These are phyloP conservation scores for Allobates femoralis DNA, from an alignment of 2,797 vertebrate species.

Conservation along the genomic window DNA sequence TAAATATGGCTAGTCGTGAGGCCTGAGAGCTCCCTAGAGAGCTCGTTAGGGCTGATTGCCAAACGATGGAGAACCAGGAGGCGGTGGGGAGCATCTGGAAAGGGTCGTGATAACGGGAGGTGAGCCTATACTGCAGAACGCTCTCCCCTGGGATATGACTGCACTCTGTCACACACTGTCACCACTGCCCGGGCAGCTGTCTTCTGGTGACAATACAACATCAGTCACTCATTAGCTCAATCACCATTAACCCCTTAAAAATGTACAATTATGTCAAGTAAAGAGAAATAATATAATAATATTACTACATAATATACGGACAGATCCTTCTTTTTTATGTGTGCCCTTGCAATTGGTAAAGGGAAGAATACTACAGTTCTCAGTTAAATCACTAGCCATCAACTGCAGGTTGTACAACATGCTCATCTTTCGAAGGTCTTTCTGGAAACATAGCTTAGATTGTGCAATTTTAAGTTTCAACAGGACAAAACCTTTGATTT, in stretches of 20 bases:
- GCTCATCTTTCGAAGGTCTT: not conserved
- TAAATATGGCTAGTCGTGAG: conserved; percentile 93
- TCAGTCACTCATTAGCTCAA: conserved; percentile 50
- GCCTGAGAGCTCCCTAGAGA: conserved; percentile 94
- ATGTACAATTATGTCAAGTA: conserved; percentile 15
- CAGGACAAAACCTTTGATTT: no score
- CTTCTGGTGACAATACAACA: conserved; percentile 73
- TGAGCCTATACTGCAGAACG: conserved; percentile 60
- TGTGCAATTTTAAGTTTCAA: no score
- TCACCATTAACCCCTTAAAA: conserved; percentile 32
- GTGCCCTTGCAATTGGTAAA: not conserved
- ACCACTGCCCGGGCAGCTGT: conserved; percentile 89
- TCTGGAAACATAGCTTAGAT: no score
- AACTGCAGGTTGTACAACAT: not conserved
- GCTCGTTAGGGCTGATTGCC: conserved; percentile 99
- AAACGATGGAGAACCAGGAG: conserved; percentile 97
- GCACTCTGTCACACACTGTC: conserved; percentile 91
- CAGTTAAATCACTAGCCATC: not conserved
- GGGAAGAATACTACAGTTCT: not conserved
- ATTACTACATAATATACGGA: not conserved
- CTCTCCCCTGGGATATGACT: conserved; percentile 70
- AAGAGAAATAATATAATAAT: not conserved
- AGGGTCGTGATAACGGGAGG: conserved; percentile 57
- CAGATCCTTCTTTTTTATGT: not conserved
- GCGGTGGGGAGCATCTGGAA: conserved; percentile 90